Evolutionary conservation across 1,140 invertebrate genomes (phyloP).

Genomic region (Atta cephalotes): DNA sequence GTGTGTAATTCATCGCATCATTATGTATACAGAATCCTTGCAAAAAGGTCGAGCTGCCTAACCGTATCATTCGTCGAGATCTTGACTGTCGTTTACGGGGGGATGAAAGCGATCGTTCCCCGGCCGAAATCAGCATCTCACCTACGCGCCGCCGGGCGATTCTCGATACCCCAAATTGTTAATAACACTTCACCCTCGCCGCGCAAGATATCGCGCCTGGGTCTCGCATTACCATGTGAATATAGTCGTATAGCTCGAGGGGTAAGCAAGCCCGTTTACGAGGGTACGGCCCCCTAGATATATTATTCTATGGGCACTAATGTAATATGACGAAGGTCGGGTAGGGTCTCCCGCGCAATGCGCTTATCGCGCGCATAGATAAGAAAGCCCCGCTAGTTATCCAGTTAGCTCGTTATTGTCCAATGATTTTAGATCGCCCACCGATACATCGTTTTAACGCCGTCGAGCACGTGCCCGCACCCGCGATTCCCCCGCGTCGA

Average conservation of each 20-base stretch:
- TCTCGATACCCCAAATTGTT: constrained; percentile 83
- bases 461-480: constrained; percentile 65
- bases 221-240: constrained; percentile 85
- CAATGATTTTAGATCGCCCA: constrained; percentile 84
- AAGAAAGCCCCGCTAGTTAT: constrained; percentile 84
- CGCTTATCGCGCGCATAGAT: constrained; percentile 82
- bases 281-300: constrained; percentile 79
- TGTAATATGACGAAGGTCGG: constrained; percentile 83
- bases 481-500: not conserved
- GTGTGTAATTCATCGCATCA: constrained; percentile 32
- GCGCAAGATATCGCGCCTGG: constrained; percentile 80
- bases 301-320: constrained; percentile 84
- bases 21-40: constrained; percentile 38
- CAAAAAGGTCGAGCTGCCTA: constrained; percentile 20
- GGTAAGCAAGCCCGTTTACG: constrained; percentile 70
- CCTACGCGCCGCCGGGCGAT: constrained; percentile 55
- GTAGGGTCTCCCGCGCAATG: constrained; percentile 46
- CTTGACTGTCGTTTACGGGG: constrained; percentile 64
- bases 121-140: constrained; percentile 38
- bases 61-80: constrained; percentile 34
- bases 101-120: constrained; percentile 40
- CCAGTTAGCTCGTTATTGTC: constrained; percentile 86
- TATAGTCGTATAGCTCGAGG: constrained; percentile 79
- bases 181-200: constrained; percentile 83
- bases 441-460: constrained; percentile 80